Conservation (phyloP, 2,888 invertebrate genomes). For the Tenthredo livida region DNA sequence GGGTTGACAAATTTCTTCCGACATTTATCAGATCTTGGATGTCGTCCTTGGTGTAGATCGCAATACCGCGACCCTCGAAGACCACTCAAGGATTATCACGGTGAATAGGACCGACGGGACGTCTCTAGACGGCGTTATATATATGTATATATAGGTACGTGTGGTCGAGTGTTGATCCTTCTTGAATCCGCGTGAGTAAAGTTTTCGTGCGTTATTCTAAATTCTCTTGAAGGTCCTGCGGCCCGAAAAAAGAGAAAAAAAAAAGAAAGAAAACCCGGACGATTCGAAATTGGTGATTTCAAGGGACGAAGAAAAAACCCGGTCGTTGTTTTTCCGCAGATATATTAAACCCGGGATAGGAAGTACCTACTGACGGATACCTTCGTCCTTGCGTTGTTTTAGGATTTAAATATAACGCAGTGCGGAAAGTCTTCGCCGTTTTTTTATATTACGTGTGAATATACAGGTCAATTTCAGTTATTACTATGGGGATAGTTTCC, state of each 20-base stretch:
- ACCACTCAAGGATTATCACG: constrained; percentile 1
- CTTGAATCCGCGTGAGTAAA: not conserved
- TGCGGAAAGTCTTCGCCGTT: not conserved
- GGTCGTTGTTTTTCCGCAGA: not conserved
- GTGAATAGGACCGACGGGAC: constrained; percentile 19
- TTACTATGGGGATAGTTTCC: not conserved
- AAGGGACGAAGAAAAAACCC: not conserved
- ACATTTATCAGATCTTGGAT: not conserved
- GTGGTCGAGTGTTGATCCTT: constrained; percentile 35
- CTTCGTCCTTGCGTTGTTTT: not conserved
- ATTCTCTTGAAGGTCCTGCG: not conserved
- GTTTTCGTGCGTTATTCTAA: not conserved
- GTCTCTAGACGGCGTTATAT: not conserved
- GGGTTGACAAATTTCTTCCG: not conserved
- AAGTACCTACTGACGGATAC: not conserved
- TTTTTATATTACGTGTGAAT: not conserved
- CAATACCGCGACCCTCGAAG: constrained; percentile 24
- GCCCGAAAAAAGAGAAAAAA: not conserved
- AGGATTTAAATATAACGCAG: constrained; percentile 28
- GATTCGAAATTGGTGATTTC: constrained; percentile 22
- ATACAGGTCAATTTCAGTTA: not conserved
- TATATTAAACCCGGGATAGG: constrained; percentile 2
- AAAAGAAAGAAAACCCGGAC: not conserved
- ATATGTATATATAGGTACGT: not conserved
- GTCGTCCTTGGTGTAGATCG: constrained; percentile 26